phyloP scores from a whole-genome alignment of 2,888 invertebrate species.

The Spilosoma lubricipeda region DNA sequence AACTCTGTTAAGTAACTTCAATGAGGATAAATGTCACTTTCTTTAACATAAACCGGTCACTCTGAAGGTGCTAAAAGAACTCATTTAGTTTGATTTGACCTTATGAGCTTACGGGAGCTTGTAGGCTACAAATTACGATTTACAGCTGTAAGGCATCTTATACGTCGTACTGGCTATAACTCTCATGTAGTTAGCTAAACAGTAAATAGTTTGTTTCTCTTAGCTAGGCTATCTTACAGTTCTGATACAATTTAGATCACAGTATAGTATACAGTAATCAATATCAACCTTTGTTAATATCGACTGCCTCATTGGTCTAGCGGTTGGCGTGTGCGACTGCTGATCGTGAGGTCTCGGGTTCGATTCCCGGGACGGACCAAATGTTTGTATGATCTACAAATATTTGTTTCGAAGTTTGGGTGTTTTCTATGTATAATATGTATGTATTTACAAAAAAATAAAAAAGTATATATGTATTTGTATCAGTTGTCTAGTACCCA shows the following conservation, averaged over 20 bases:
- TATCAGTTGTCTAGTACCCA: no score
- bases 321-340: no score
- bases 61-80: constrained; percentile 66
- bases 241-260: neutral
- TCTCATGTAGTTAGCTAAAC: neutral
- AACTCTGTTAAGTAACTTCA: constrained; percentile 45
- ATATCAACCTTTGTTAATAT: no score
- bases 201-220: neutral
- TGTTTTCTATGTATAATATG: no score
- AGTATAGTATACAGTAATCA: no score
- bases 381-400: no score
- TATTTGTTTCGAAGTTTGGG: no score
- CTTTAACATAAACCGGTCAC: constrained; percentile 75
- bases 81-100: constrained; percentile 74
- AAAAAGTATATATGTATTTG: no score
- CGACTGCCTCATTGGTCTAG: no score
- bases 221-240: neutral
- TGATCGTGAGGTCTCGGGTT: no score
- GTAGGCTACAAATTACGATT: constrained; percentile 60
- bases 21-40: constrained; percentile 75
- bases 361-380: no score
- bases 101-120: constrained; percentile 56
- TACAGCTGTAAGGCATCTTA: constrained; percentile 47
- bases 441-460: no score
- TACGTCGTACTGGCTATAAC: constrained; percentile 20